These are phyloP conservation scores for Meles meles DNA, from an alignment of 2,113 vertebrate species.

Conservation along the genomic window DNA sequence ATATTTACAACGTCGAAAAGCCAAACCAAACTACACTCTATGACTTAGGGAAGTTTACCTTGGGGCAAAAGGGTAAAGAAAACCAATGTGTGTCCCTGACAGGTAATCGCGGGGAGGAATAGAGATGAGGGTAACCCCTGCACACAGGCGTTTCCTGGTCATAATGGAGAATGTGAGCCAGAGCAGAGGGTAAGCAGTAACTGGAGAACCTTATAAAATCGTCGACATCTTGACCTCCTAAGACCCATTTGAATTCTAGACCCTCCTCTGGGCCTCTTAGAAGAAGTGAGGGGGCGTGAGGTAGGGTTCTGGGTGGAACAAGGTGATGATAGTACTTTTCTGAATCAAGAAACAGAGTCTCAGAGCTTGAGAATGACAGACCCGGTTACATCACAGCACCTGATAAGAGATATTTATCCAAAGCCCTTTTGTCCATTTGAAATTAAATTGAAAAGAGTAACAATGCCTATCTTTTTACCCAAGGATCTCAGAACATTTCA, in stretches of 20 bases:
- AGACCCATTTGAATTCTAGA: not conserved
- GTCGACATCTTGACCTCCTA: not conserved
- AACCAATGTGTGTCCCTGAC: not conserved
- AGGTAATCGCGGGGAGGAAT: not conserved
- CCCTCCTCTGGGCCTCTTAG: not conserved
- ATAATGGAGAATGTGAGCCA: not conserved
- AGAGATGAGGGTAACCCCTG: not conserved
- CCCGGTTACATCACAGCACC: not conserved
- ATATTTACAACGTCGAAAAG: not conserved
- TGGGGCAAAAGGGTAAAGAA: not conserved
- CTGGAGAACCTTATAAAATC: not conserved
- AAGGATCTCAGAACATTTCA: constrained; percentile 24
- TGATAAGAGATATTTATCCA: not conserved
- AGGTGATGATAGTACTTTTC: not conserved
- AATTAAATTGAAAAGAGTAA: not conserved
- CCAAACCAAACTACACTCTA: not conserved
- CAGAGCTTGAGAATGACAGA: not conserved
- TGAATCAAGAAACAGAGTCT: not conserved
- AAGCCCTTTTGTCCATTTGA: not conserved
- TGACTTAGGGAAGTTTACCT: not conserved
- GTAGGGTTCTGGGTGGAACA: not conserved
- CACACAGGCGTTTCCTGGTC: not conserved
- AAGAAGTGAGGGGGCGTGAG: not conserved
- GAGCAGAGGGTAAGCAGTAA: not conserved
- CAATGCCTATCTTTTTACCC: not conserved